A percentile compares a stretch with the other conserved stretches of the same genome.
Conservation (phyloP, 2,113 vertebrate species). For the Forbesichthys agassizii region DNA sequence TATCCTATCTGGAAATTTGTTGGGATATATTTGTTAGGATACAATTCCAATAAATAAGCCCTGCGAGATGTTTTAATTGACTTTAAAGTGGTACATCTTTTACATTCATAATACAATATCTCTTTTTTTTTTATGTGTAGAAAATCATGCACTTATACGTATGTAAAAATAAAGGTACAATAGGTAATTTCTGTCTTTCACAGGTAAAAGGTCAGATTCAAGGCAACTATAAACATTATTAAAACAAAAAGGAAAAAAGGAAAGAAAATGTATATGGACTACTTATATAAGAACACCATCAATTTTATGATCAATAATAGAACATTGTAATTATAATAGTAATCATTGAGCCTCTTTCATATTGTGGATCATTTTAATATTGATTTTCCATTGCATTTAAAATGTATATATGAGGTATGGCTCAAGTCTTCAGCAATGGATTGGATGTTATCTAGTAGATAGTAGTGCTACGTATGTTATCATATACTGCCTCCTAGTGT, state of each 20-base stretch:
- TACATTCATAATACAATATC: neutral
- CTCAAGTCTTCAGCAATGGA: neutral
- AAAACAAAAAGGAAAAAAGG: neutral
- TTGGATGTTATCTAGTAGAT: neutral
- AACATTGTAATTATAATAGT: too few relatives aligned
- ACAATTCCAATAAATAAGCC: neutral
- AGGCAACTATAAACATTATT: neutral
- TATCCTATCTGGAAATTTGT: neutral
- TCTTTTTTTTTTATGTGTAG: too few relatives aligned
- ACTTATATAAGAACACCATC: too few relatives aligned
- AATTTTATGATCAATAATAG: too few relatives aligned
- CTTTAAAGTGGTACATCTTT: neutral
- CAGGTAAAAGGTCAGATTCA: neutral
- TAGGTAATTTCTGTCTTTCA: neutral
- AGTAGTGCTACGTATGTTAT: constrained; percentile 3
- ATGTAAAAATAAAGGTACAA: too few relatives aligned
- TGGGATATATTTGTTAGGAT: neutral
- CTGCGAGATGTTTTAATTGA: neutral
- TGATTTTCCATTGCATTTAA: neutral
- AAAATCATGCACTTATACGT: too few relatives aligned
- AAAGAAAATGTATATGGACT: too few relatives aligned
- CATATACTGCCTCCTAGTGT: constrained; percentile 59
- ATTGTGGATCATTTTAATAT: neutral
- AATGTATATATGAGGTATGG: neutral
- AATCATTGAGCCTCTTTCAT: neutral